Percentiles rank a stretch among this genome's conserved stretches.
phyloP scores from a whole-genome alignment of 2,797 vertebrate species.

The Brachyrhaphis roseni region DNA sequence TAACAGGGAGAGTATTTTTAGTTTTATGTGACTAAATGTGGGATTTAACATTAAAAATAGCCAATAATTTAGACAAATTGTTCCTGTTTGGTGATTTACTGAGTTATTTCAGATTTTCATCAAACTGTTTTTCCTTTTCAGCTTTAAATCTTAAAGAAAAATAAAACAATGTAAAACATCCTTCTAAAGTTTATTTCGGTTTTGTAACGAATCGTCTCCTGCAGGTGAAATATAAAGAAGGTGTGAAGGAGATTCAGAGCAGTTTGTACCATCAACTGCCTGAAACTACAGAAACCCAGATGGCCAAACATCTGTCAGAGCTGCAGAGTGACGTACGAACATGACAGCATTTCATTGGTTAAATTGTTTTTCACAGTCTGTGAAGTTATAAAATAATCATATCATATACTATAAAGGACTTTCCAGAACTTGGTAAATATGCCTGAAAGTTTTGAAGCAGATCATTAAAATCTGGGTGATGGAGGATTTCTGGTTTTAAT shows the following conservation, averaged over 20 bases:
- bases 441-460: neutral
- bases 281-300: slow-evolving; percentile 71
- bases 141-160: neutral
- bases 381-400: neutral
- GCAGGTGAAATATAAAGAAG: slow-evolving; percentile 89
- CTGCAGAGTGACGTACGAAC: slow-evolving; percentile 69
- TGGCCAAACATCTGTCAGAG: slow-evolving; percentile 67
- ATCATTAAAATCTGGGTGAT: neutral
- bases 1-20: no score
- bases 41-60: neutral
- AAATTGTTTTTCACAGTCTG: neutral
- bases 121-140: neutral
- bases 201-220: slow-evolving; percentile 1
- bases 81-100: neutral
- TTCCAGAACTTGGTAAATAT: neutral
- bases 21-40: neutral
- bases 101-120: neutral
- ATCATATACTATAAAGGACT: neutral
- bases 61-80: neutral
- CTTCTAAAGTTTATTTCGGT: neutral
- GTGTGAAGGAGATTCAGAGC: slow-evolving; percentile 70
- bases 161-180: neutral
- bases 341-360: neutral
- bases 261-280: slow-evolving; percentile 72
- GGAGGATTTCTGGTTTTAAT: neutral